Conservation (phyloP, 2,888 invertebrate species). For the Rhamphomyia laevipes region DNA sequence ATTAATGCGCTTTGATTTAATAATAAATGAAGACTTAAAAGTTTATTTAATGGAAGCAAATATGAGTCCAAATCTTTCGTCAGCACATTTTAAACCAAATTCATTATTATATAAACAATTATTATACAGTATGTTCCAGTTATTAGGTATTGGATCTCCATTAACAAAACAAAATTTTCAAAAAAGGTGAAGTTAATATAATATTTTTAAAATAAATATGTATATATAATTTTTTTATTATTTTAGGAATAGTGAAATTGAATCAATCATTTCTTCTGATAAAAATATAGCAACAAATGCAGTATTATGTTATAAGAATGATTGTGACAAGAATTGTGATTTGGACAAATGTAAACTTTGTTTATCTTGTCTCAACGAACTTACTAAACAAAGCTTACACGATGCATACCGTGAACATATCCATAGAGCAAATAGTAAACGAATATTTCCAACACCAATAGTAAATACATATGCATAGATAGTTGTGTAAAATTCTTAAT, state of each 20-base stretch:
- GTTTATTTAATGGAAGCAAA: conserved; percentile 91
- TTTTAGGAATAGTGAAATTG: conserved; percentile 39
- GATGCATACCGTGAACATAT: conserved; percentile 69
- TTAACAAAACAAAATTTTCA: conserved; percentile 35
- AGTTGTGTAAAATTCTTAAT: background rate
- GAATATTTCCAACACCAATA: conserved; percentile 69
- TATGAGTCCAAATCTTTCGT: conserved; percentile 96
- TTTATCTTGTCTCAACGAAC: conserved; percentile 55
- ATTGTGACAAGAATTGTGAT: conserved; percentile 51
- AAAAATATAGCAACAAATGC: conserved; percentile 71
- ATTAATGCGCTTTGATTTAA: conserved; percentile 87
- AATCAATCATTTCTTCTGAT: conserved; percentile 57
- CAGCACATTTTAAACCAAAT: conserved; percentile 85
- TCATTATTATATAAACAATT: conserved; percentile 84
- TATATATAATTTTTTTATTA: conserved; percentile 2
- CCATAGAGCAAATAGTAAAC: conserved; percentile 64
- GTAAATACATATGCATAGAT: conserved; percentile 19
- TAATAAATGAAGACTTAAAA: conserved; percentile 74
- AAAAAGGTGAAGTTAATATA: conserved; percentile 29
- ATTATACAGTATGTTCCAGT: conserved; percentile 65
- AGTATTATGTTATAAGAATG: conserved; percentile 47
- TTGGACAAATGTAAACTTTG: conserved; percentile 64
- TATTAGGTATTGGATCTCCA: conserved; percentile 61
- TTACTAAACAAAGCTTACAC: conserved; percentile 46
- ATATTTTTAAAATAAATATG: background rate